Evolutionary conservation across 2,888 invertebrate species (phyloP).

Genomic region (Stenurella melanura): DNA sequence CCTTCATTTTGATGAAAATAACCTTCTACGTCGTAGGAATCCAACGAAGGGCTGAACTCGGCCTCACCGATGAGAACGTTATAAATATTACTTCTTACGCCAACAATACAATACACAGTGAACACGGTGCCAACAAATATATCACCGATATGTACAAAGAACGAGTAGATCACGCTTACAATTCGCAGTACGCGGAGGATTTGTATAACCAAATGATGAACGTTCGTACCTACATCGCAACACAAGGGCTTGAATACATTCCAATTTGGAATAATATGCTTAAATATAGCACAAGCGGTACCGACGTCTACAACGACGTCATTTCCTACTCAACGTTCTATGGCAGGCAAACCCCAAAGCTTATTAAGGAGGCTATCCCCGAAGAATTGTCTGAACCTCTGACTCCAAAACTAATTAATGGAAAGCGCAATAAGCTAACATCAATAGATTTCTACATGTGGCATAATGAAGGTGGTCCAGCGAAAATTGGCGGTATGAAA

Average conservation of each 20-base stretch:
- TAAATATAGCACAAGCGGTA: not conserved
- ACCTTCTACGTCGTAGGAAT: conserved; percentile 37
- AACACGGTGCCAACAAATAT: conserved; percentile 37
- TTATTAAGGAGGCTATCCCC: not conserved
- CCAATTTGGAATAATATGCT: too few relatives aligned
- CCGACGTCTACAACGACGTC: conserved; percentile 17
- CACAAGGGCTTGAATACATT: conserved; percentile 40
- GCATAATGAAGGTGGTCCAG: not conserved
- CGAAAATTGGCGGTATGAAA: conserved; percentile 30
- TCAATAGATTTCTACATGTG: conserved; percentile 31
- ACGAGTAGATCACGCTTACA: conserved; percentile 34
- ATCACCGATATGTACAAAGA: conserved; percentile 29
- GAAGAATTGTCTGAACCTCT: conserved; percentile 10
- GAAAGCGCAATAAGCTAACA: conserved; percentile 16
- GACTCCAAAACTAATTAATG: conserved; percentile 24
- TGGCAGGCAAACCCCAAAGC: conserved; percentile 12
- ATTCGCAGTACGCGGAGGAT: conserved; percentile 31
- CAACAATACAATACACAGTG: conserved; percentile 30
- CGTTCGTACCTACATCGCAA: conserved; percentile 36
- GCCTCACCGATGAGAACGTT: conserved; percentile 32
- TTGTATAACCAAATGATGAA: conserved; percentile 40
- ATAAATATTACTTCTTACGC: conserved; percentile 27
- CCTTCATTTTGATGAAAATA: conserved; percentile 32
- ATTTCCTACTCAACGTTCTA: conserved; percentile 35
- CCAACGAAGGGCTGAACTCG: conserved; percentile 24